Percentiles rank a stretch among this genome's conserved stretches.
Conservation (phyloP, 2,797 vertebrate species). For the Salmo trutta region DNA sequence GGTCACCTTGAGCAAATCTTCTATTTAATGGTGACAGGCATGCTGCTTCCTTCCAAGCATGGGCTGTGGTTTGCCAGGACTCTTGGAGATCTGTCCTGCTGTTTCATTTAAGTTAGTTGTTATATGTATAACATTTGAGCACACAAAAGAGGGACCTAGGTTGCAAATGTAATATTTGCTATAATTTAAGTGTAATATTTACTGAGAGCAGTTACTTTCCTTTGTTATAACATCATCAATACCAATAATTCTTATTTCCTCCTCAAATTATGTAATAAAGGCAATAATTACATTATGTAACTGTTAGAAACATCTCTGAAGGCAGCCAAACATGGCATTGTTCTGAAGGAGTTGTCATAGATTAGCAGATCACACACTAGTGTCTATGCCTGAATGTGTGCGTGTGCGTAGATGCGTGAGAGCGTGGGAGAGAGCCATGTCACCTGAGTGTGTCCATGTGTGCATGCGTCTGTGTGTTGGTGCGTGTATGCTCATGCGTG, state of each 20-base stretch:
- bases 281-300: not conserved
- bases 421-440: not conserved
- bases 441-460: not conserved
- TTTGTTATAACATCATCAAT: not conserved
- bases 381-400: slow-evolving; percentile 2
- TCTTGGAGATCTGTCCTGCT: slow-evolving; percentile 53
- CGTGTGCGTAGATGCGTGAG: not conserved
- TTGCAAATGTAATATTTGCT: slow-evolving; percentile 49
- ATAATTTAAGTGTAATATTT: not conserved
- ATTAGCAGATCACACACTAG: not conserved
- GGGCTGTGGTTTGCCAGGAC: slow-evolving; percentile 40
- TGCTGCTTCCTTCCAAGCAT: slow-evolving; percentile 53
- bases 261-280: not conserved
- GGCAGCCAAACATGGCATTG: not conserved
- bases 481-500: not conserved
- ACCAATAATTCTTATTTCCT: not conserved
- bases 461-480: slow-evolving; percentile 30
- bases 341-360: not conserved
- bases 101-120: slow-evolving; percentile 56
- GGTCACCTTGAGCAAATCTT: slow-evolving; percentile 73
- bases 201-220: not conserved
- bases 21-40: slow-evolving; percentile 71
- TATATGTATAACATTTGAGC: not conserved
- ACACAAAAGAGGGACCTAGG: slow-evolving; percentile 32
- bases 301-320: not conserved